Conservation (phyloP, 2,888 invertebrate species). For the Lymantria monacha region DNA sequence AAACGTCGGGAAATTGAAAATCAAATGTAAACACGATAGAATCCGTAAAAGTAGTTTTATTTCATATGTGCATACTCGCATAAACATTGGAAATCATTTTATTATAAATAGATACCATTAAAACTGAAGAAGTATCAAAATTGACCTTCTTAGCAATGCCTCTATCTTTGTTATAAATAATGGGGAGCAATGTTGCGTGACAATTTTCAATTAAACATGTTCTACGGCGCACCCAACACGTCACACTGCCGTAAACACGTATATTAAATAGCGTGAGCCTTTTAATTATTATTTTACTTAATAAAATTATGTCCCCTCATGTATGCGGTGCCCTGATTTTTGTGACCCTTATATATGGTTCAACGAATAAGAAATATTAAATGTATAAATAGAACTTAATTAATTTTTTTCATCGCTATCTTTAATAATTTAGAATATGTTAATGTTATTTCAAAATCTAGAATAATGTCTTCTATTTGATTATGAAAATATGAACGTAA, state of each 20-base stretch:
- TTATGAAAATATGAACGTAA: no score
- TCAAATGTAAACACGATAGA: no score
- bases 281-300: slow-evolving; percentile 37
- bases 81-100: no score
- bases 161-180: slow-evolving; percentile 18
- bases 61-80: no score
- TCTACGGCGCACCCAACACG: slow-evolving; percentile 37
- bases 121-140: not conserved
- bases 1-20: no score
- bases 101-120: no score
- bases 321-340: slow-evolving; percentile 27
- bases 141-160: slow-evolving; percentile 1
- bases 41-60: no score
- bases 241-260: slow-evolving; percentile 40
- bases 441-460: no score
- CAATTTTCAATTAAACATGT: slow-evolving; percentile 49
- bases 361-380: not conserved
- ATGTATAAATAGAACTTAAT: not conserved
- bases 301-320: slow-evolving; percentile 30
- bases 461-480: no score
- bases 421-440: no score
- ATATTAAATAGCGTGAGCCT: slow-evolving; percentile 39
- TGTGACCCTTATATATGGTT: slow-evolving; percentile 14
- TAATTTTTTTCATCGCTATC: not conserved
- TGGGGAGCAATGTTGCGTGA: slow-evolving; percentile 39